Evolutionary conservation across 2,888 invertebrate genomes (phyloP), one percentile per base, ranked within the genome.

Genomic region (Palloptera scutellata): DNA sequence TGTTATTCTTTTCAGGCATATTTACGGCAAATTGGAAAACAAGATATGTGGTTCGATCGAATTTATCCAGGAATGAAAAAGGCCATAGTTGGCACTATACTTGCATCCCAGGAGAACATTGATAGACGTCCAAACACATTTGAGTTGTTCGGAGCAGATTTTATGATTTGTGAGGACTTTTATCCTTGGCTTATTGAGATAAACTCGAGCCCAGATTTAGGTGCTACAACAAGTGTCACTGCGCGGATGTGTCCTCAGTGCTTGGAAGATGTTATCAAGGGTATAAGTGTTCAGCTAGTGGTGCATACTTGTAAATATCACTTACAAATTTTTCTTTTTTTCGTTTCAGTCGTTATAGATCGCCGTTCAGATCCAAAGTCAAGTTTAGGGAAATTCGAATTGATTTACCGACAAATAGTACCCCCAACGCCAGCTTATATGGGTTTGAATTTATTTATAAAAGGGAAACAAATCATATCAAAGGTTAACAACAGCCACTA

Each of bases 181-280:
- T 90, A 91, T 42, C 96, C 96, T 0, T 97, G 96, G 96, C 87
- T 97, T 1, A 92, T 97, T 74, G 97, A 97, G 85, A 96, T 97
- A 73, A 97, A 97, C 83, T 94, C 95, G 10, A 94, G 95, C 84
- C 97, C 97, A 0, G 94, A 96, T 85, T 89, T 97, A 87, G 93
- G 94, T 13, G 90, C 92, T n/a, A 94, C 94, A 0, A 96, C 96
- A 0, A 93, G 92, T 70, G 94, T 97, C 0, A 97, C 97, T 0
- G 91, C 94, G 0, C 86, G 92, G 61, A 87, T 97, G 79, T 97
- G 96, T 81, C 91, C 93, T 10, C 92, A 92, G 81, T 95, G 95
- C 68, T 87, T 97, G 70, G 95, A 96, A 80, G 97, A 97, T 85
- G 90, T 94, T 4, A 88, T 97, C 55, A 96, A 96, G 92, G 96